phyloP scores from a whole-genome alignment of 2,113 vertebrate genomes.

The Drymodes brunneopygia region DNA sequence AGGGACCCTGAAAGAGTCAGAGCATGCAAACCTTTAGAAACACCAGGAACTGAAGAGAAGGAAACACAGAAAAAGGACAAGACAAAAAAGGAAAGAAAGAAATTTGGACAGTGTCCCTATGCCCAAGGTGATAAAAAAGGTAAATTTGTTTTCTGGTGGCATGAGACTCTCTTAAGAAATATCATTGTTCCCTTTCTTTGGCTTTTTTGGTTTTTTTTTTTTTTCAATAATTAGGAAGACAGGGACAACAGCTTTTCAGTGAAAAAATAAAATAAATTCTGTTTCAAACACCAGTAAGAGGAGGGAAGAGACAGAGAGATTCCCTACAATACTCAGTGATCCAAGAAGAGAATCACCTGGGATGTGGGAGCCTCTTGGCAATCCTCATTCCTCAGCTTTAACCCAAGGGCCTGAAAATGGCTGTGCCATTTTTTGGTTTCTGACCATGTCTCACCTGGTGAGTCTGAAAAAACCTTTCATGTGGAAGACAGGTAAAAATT shows the following conservation, averaged over 20 bases:
- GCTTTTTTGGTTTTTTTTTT: neutral
- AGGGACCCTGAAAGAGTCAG: neutral
- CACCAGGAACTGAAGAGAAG: neutral
- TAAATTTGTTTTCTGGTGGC: neutral
- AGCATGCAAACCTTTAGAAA: neutral
- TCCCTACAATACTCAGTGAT: accelerated
- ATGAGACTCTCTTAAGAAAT: neutral
- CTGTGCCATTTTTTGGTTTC: neutral
- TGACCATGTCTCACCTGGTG: neutral
- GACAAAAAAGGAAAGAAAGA: neutral
- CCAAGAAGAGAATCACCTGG: neutral
- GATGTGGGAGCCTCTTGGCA: neutral
- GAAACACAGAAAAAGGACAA: neutral
- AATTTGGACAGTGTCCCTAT: neutral
- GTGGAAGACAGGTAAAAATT: neutral
- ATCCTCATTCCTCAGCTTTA: neutral
- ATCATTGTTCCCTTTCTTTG: neutral
- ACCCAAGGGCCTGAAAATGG: neutral
- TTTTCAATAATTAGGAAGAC: neutral
- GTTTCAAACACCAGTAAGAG: neutral
- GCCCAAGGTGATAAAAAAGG: slow-evolving; percentile 26
- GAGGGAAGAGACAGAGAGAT: neutral
- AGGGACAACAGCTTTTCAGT: neutral
- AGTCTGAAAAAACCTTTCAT: neutral
- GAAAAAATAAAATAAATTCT: neutral